Base-by-base conservation (phyloP, 2,888 invertebrate genomes). In the Andrena praecox region DNA sequence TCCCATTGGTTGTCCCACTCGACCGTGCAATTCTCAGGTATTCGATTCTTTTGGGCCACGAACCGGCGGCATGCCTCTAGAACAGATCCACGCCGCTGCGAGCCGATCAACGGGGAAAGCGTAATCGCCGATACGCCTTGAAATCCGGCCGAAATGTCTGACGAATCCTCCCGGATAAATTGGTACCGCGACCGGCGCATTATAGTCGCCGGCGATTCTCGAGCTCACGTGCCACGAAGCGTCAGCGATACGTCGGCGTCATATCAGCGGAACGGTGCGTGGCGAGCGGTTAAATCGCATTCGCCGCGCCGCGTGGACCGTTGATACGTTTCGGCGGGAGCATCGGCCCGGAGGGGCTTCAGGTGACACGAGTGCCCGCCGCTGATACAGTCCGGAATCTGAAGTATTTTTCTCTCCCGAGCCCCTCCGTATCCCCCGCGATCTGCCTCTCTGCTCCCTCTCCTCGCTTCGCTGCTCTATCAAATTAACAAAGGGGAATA, bases 401-500 rank as follows among this genome's bases (percentile, higher is more conserved):
- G 85, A 91, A 91, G 90, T 91, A 92, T 91, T 90, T 91, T 91
- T 89, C 86, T 88, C 86, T 73, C 62, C 27, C 56, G 69, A 59
- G 66, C 73, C 60, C 60, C 52, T 67, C 70, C 69, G 71, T 67
- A 20, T 56, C 72, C 67, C 66, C 33, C 62, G 77, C 69, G 42
- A 60, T 62, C 75, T 59, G 27, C 24, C 77, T 42, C 60, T 50
- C 56, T 20, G 20, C 63, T 31, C 67, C 52, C 78, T 60, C 70
- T 48, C 60, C 42, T 10, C 76, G 42, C 62, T 63, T 70, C 68
- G 67, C 68, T 76, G 77, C 81, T 86, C 87, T 88, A 88, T 89
- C 88, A 78, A 89, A 89, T 89, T 89, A 89, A 91, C 91, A 91
- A 91, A 91, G 90, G 89, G 89, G 89, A 88, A 91, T 91, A 90